Evolutionary conservation across 1,140 invertebrate genomes (phyloP), one percentile per base, ranked within the genome.

Genomic region (Cheumatopsyche charites): DNA sequence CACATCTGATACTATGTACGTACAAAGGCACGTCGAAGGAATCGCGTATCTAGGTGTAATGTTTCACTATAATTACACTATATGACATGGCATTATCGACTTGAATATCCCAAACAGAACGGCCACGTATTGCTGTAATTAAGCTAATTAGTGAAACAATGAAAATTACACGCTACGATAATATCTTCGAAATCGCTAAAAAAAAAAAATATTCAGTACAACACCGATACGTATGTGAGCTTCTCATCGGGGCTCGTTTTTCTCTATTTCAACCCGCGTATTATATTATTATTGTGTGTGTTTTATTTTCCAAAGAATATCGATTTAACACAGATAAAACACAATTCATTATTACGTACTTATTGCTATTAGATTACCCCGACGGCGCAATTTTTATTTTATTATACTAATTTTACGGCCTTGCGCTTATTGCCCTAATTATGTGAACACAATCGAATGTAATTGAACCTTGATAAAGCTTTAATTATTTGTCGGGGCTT

Each of bases 61-160:
- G 47, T 52, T 52, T 52, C 47, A 52, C 15, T 52, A 52, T 52
- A 52, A 52, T 52, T 52, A 52, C 47, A 52, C n/a, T 19, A 52
- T 52, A 52, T 52, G 47, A 52, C 47, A 52, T 52, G 47, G 47
- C 47, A 52, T 52, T 52, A 52, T 52, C 47, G 47, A 52, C 47
- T 52, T 17, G 47, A 52, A 52, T 17, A 52, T 52, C 15, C 29
- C 9, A 52, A 17, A 17, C 15, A 52, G 15, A 52, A 9, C n/a
- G 9, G 15, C 5, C 15, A 47, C 45, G 13, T 58, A 58, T 25
- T 52, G 11, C 23, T 23, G 55, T 58, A 58, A 58, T 58, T 58
- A 58, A 58, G 55, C 55, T 58, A 58, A 58, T 58, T 58, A 58
- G 55, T 26, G 55, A 58, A 58, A 58, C 55, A 58, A 58, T 58